phyloP scores from a whole-genome alignment of 2,113 vertebrate species.

The Rhizomys pruinosus region DNA sequence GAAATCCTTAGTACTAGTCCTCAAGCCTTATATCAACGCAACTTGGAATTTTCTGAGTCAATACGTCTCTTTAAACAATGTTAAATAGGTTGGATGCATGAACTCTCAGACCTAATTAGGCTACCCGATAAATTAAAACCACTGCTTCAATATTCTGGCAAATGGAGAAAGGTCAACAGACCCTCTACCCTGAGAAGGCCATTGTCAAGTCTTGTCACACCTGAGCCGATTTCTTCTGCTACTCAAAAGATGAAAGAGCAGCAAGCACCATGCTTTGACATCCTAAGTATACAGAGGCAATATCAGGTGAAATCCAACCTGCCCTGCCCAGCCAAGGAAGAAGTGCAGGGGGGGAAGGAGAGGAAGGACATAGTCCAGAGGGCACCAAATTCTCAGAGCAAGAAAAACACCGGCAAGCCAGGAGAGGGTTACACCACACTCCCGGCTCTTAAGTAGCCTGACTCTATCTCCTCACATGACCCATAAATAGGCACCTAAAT shows the following conservation, averaged over 20 bases:
- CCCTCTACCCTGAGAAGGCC: not conserved
- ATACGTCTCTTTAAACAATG: not conserved
- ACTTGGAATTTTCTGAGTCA: not conserved
- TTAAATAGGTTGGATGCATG: not conserved
- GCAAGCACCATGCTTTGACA: not conserved
- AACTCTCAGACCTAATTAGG: not conserved
- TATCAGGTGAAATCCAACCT: not conserved
- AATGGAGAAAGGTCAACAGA: not conserved
- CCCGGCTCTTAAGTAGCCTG: not conserved
- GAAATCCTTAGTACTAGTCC: not conserved
- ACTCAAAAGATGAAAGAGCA: not conserved
- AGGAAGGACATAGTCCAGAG: not conserved
- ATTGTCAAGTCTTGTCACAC: not conserved
- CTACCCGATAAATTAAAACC: not conserved
- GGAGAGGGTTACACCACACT: not conserved
- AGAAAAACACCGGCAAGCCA: not conserved
- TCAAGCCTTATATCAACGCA: not conserved
- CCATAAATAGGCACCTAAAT: not conserved
- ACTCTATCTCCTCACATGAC: not conserved
- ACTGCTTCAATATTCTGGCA: not conserved
- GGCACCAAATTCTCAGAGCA: not conserved
- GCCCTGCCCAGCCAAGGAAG: not conserved
- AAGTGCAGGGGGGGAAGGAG: fast-evolving
- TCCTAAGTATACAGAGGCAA: not conserved
- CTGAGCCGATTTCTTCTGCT: not conserved